Evolutionary conservation across 1,140 invertebrate genomes (phyloP), one percentile per base, ranked within the genome.

Genomic region (Brachionus asplanchnoidis): DNA sequence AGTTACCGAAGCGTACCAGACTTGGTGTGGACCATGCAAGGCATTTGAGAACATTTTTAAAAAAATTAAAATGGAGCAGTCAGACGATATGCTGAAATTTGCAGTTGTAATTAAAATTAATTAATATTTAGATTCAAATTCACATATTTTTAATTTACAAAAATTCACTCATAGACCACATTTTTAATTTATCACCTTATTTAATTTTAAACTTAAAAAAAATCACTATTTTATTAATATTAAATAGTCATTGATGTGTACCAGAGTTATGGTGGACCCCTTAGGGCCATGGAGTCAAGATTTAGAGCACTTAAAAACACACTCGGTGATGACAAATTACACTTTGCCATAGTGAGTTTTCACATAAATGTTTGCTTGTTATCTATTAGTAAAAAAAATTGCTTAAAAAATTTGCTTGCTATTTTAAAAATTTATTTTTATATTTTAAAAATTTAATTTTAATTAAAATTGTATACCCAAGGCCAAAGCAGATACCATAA

Each of bases 1-100:
- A 95, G 95, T 97, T 85, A 91, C 95, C 23, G 95, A 97, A 88
- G 92, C 96, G 32, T 97, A 95, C 89, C 94, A 95, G n/a, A 94
- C 95, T 85, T 97, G 95, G 95, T 94, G 94, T 87, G 95, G 95
- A 7, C 95, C 95, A 0, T 96, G 95, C 87, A 90, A 93, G 82
- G 94, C 93, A 32, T 95, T 97, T 94, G 91, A 94, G 28, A 94
- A 93, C 85, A 94, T 93, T 88, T 91, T 97, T 85, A 94, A 95
- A 86, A 94, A 95, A 89, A 91, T 97, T 56, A 96, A 96, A 89
- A 93, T 96, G 88, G 95, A 97, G 90, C 88, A 94, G 2, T 94
- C 94, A 11, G 94, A 94, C 77, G 94, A 95, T 87, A 92, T 93
- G 85, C 89, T 96, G 26, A 93, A 93, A 86, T 92, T 95, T 85